A percentile compares a stretch with the other conserved stretches of the same genome.
Evolutionary conservation across 2,113 vertebrate species (phyloP).

Genomic region (Plestiodon gilberti): DNA sequence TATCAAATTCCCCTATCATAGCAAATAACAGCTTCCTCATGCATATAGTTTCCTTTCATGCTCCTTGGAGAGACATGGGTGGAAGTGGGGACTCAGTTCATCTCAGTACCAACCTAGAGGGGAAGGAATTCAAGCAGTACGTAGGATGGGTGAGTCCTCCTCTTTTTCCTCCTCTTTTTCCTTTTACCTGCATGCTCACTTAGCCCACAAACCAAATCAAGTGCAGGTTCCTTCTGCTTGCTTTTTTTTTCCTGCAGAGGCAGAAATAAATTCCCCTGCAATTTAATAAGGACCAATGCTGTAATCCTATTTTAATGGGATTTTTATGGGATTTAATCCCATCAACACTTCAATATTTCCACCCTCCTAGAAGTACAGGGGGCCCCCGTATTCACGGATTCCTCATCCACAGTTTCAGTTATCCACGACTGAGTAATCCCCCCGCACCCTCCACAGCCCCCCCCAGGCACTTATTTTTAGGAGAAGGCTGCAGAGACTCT

Average conservation of each 20-base stretch:
- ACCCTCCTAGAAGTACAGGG: slow-evolving; percentile 3
- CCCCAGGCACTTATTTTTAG: no score
- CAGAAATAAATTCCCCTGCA: not conserved
- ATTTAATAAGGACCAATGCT: not conserved
- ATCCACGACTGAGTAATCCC: no score
- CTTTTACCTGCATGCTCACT: slow-evolving; percentile 16
- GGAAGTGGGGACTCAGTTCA: no score
- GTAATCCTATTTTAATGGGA: not conserved
- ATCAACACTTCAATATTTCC: not conserved
- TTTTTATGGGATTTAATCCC: not conserved
- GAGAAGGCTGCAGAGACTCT: no score
- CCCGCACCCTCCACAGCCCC: no score
- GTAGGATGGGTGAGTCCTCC: not conserved
- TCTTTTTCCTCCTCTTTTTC: not conserved
- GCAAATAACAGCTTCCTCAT: slow-evolving; percentile 12
- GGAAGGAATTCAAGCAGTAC: not conserved
- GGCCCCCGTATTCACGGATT: no score
- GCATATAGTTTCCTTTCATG: not conserved
- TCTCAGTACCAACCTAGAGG: not conserved
- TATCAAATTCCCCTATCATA: not conserved
- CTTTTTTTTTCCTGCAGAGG: slow-evolving; percentile 18
- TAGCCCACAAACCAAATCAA: not conserved
- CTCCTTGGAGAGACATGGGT: not conserved
- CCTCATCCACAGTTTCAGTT: no score
- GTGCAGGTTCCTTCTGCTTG: not conserved